phyloP scores from a whole-genome alignment of 2,888 invertebrate genomes.

The Malacosoma neustria region DNA sequence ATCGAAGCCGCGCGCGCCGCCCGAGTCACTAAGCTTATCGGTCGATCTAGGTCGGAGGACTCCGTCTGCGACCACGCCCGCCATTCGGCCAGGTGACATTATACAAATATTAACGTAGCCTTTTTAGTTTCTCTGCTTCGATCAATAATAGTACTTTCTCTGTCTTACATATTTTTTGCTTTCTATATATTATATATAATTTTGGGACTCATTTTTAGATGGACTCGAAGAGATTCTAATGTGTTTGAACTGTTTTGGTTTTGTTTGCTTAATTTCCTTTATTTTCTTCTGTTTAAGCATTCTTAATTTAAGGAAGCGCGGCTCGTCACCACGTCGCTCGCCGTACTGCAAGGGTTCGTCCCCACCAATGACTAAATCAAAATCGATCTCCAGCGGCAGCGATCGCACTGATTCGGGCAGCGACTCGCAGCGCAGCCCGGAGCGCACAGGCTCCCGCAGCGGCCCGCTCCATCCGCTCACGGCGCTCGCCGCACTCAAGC shows the following conservation, averaged over 20 bases:
- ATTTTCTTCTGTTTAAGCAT: neutral
- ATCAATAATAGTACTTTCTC: too few species aligned
- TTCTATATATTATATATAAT: too few species aligned
- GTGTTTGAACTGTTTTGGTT: too few species aligned
- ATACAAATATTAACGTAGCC: too few species aligned
- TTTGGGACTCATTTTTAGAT: too few species aligned
- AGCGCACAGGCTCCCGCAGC: conserved; percentile 32
- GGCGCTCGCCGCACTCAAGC: conserved; percentile 83
- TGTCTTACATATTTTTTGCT: too few species aligned
- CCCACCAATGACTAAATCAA: neutral
- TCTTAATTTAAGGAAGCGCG: conserved; percentile 18
- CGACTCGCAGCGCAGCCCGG: conserved; percentile 80
- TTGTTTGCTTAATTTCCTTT: neutral
- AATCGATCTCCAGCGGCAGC: conserved; percentile 44
- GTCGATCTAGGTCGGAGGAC: conserved; percentile 86
- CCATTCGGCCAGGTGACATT: conserved; percentile 67
- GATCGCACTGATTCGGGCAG: conserved; percentile 82
- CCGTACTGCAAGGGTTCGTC: neutral
- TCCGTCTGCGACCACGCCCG: conserved; percentile 80
- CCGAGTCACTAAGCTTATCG: conserved; percentile 85
- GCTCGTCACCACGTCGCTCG: conserved; percentile 72
- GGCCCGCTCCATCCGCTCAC: conserved; percentile 60
- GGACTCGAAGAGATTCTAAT: too few species aligned
- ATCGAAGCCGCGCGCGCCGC: conserved; percentile 91
- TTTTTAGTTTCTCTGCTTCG: too few species aligned